Evolutionary conservation across 2,888 invertebrate genomes (phyloP), one percentile per base, ranked within the genome.

Genomic region (Pilophorus perplexus): DNA sequence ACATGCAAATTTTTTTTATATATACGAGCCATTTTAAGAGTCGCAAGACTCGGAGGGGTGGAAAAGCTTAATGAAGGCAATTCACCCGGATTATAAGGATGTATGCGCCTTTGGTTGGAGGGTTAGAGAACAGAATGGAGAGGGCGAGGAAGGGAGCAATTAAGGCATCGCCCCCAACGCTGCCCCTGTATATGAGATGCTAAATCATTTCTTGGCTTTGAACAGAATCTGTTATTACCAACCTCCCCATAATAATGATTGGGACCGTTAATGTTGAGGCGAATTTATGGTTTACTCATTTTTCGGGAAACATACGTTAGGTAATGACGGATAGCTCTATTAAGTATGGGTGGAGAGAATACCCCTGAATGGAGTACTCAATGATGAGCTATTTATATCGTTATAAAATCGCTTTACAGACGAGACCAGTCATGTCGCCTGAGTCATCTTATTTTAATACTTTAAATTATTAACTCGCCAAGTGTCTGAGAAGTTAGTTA

Each of bases 41-140:
- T 46, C 44, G 38, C 55, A 10, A 20, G 22, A 33, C 33, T 27
- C 33, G 20, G 46, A 20, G 55, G 62, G 28, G 62, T 46, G 46
- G 48, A 62, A 48, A 57, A 62, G 46, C 46, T 27, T 62, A 62
- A 62, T 62, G 62, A 62, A 62, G 62, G 62, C 62, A 62, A 46
- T 62, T 46, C 62, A 46, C 46, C 62, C 27, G 62, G 60, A 46
- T 62, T 62, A 62, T 62, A 46, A 62, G 62, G 62, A 62, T 62
- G 62, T 62, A 62, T 62, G 46, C 62, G 62, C 46, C 62, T 62
- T 62, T 20, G 18, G 59, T 22, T 8, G 6, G 20, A 25, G 62
- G 25, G 42, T 23, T 42, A 20, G 37, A 40, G 37, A 55, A 40
- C 20, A 14, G 22, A 23, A 38, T 37, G 59, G 46, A 48, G 62